phyloP scores from a whole-genome alignment of 2,113 vertebrate genomes.

The Hassar affinis region DNA sequence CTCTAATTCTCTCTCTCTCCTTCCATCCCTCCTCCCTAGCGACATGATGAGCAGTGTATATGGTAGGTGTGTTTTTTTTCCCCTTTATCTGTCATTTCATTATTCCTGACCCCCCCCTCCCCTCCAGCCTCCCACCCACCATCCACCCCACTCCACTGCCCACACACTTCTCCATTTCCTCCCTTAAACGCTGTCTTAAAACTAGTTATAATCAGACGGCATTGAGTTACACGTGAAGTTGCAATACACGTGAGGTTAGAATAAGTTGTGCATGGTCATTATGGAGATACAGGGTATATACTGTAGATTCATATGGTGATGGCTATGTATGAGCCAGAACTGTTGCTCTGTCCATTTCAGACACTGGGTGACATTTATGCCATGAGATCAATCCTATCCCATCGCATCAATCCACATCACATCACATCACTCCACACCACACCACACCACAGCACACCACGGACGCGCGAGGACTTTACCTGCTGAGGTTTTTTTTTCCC shows the following conservation, averaged over 20 bases:
- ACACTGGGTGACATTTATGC: not conserved
- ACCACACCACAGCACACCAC: not conserved
- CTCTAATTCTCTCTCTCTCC: slow-evolving; percentile 2
- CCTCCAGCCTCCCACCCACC: too few species aligned
- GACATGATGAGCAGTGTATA: slow-evolving; percentile 48
- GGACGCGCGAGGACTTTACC: slow-evolving; percentile 6
- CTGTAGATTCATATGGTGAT: too few species aligned
- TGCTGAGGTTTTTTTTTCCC: not conserved
- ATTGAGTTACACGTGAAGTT: not conserved
- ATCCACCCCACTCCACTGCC: too few species aligned
- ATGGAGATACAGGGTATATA: too few species aligned
- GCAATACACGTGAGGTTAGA: not conserved
- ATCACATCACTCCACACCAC: not conserved
- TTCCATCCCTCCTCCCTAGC: slow-evolving; percentile 23
- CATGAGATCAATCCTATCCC: too few species aligned
- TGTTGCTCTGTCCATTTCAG: not conserved
- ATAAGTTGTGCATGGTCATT: not conserved
- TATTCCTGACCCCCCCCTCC: not conserved
- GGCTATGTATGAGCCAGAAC: too few species aligned
- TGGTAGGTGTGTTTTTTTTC: slow-evolving; percentile 28
- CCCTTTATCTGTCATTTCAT: not conserved
- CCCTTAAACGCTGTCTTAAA: not conserved
- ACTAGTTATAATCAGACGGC: not conserved
- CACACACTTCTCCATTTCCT: slow-evolving; percentile 5
- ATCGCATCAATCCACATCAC: too few species aligned